Evolutionary conservation across 37 sponge, comb jelly and placozoan genomes (phyloP).

Genomic region (Mnemiopsis leidyi): DNA sequence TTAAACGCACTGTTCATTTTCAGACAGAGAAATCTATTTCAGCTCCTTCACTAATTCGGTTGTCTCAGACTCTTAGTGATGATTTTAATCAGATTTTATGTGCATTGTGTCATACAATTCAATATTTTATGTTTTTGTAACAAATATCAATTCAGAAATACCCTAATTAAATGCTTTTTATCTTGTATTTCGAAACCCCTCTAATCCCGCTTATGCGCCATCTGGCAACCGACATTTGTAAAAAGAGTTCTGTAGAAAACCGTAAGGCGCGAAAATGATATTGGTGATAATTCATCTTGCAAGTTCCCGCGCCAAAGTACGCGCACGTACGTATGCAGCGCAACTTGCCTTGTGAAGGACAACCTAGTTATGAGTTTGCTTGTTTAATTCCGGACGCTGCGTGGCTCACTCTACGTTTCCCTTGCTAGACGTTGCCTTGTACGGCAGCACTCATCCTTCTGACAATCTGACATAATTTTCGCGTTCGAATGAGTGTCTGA

Average conservation of each 20-base stretch:
- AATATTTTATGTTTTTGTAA: neutral
- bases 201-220: neutral
- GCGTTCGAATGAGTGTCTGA: no score
- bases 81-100: neutral
- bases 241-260: neutral
- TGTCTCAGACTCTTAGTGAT: neutral
- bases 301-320: neutral
- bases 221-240: neutral
- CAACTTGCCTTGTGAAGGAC: no score
- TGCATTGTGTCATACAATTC: neutral
- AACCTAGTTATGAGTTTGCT: no score
- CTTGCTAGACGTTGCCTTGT: no score
- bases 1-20: neutral
- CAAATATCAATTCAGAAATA: neutral
- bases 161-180: neutral
- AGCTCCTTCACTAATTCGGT: conserved; percentile 49
- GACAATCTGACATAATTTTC: no score
- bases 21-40: conserved; percentile 63
- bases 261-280: neutral
- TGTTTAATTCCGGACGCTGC: no score
- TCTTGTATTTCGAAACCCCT: neutral
- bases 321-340: no score
- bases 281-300: neutral
- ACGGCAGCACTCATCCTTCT: no score
- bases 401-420: no score